Evolutionary conservation across 1,140 invertebrate genomes (phyloP).

Genomic region (Fragariocoptes setiger): DNA sequence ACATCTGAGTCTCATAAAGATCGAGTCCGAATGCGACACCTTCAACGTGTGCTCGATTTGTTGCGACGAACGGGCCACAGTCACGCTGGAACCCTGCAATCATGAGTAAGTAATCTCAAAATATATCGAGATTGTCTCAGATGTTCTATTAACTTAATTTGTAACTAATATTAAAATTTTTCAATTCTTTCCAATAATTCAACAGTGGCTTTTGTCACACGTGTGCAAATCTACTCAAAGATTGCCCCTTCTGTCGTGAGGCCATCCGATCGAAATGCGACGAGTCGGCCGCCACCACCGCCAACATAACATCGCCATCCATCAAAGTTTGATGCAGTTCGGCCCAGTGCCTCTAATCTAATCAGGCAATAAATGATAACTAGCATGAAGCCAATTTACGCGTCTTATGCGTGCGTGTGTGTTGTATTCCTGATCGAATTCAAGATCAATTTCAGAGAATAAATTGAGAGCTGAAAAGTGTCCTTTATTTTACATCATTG

Average conservation of each 20-base stretch:
- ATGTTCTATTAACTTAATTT: slow-evolving; percentile 1
- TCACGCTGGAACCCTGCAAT: slow-evolving; percentile 39
- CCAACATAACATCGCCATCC: background rate
- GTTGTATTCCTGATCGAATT: background rate
- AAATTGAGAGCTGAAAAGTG: background rate
- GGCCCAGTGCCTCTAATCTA: background rate
- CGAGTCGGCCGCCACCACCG: background rate
- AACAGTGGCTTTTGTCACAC: slow-evolving; percentile 44
- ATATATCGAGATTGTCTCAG: slow-evolving; percentile 1
- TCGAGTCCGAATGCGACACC: too few relatives aligned
- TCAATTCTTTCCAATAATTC: slow-evolving; percentile 1
- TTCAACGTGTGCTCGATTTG: too few relatives aligned
- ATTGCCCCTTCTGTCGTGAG: slow-evolving; percentile 59
- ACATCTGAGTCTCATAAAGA: too few relatives aligned
- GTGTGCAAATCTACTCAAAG: slow-evolving; percentile 39
- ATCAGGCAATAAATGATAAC: background rate
- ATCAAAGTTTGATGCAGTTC: background rate
- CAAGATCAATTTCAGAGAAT: background rate
- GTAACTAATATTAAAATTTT: background rate
- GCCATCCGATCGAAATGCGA: slow-evolving; percentile 21
- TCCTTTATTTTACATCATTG: background rate
- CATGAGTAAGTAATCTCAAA: slow-evolving; percentile 28
- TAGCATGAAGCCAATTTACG: background rate
- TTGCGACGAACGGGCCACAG: slow-evolving; percentile 40
- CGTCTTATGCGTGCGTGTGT: background rate